Evolutionary conservation across 2,797 vertebrate genomes (phyloP), one percentile per base, ranked within the genome.

Genomic region (Ptychadena robeensis): DNA sequence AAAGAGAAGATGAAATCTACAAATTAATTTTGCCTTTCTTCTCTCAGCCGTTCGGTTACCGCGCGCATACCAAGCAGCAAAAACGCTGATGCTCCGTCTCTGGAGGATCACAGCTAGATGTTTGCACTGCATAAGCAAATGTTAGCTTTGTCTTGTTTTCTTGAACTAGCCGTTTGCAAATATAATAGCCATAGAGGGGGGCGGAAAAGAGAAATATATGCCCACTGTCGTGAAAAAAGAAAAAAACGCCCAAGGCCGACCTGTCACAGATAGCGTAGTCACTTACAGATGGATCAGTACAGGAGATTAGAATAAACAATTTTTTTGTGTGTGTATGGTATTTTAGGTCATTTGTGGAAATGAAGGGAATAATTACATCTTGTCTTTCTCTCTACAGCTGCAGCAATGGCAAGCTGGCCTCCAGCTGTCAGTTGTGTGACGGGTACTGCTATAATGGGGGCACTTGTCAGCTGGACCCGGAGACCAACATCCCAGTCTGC

Each of bases 401-500:
- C 91, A 98, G 95, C 87, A 98, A 97, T 88, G 98, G 98, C 87
- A 97, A 97, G 92, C 95, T 98, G 86, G 96, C 97, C 82, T 94
- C 97, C 28, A 97, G 97, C 90, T 99, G 98, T 92, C 97, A 98
- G 88, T 92, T 98, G 86, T 99, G 98, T 93, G 98, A 98, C 82
- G 98, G 98, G 85, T 98, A 97, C 94, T 99, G 98, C 90, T 99
- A 99, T 91, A 98, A 98, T 80, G 96, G 96, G 86, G 98, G 97
- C 88, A 97, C 95, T 15, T 99, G 98, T 91, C 96, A 97, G 86
- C 94, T 99, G 92, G 97, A 98, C 91, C 95, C 96, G 2, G 96
- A 98, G 91, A 97, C 96, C 90, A 98, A 94, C 87, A 89, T 97
- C 83, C 97, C 96, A 90, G 93, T 96, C 91, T 99, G 98, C 93